These are phyloP conservation scores for Myathropa florea DNA, from an alignment of 2,888 invertebrate species.

Conservation along the genomic window DNA sequence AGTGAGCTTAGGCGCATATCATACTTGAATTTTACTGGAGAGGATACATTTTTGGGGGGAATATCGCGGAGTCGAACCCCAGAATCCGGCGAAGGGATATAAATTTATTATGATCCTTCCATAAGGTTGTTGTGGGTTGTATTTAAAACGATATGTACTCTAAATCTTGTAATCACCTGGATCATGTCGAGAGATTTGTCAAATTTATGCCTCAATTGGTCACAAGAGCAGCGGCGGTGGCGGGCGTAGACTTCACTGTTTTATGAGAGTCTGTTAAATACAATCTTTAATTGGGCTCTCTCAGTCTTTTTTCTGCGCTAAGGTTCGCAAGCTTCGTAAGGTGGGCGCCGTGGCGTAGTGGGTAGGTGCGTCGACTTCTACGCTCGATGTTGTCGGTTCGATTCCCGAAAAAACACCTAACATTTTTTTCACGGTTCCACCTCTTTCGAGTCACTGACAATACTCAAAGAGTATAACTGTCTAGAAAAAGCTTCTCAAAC, in stretches of 20 bases:
- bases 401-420: too few relatives aligned
- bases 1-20: constrained; percentile 46
- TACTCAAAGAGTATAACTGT: too few relatives aligned
- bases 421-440: too few relatives aligned
- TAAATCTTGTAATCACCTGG: neutral
- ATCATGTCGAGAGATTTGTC: constrained; percentile 4
- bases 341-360: too few relatives aligned
- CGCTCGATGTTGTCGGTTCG: too few relatives aligned
- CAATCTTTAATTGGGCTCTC: too few relatives aligned
- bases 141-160: neutral
- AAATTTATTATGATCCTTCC: constrained; percentile 60
- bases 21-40: constrained; percentile 10
- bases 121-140: constrained; percentile 2
- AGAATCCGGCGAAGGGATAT: neutral
- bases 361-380: too few relatives aligned
- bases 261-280: too few relatives aligned
- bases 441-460: too few relatives aligned
- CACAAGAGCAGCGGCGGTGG: neutral
- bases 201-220: neutral
- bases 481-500: too few relatives aligned
- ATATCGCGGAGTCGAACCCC: constrained; percentile 12
- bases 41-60: neutral
- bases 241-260: neutral
- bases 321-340: too few relatives aligned
- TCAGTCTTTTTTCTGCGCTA: too few relatives aligned